Conservation (phyloP, 2,113 vertebrate species). For the Microtus pennsylvanicus region DNA sequence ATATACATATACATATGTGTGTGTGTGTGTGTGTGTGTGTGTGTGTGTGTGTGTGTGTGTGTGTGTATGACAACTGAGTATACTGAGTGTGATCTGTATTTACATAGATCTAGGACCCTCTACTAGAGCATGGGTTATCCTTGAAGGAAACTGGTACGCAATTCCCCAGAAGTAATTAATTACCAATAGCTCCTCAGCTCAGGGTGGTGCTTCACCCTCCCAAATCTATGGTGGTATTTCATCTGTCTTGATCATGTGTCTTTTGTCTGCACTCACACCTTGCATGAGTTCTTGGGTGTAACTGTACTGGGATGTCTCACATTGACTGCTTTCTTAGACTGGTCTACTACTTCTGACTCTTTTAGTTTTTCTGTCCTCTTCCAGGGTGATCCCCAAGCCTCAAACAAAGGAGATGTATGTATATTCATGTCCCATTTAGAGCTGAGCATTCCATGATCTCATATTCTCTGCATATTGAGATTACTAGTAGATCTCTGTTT, state of each 20-base stretch:
- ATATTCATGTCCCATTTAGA: neutral
- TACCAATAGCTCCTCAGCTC: neutral
- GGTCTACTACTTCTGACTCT: neutral
- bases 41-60: too few relatives aligned
- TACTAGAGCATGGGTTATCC: too few relatives aligned
- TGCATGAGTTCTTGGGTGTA: neutral
- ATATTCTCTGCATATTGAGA: neutral
- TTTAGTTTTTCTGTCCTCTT: neutral
- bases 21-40: too few relatives aligned
- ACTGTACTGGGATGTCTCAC: neutral
- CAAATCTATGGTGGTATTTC: neutral
- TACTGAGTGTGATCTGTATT: neutral
- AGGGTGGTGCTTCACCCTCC: neutral
- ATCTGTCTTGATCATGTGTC: neutral
- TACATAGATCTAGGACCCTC: neutral
- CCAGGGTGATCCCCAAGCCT: neutral
- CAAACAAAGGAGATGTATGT: neutral
- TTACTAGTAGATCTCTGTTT: neutral
- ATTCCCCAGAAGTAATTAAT: neutral
- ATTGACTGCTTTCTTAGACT: neutral
- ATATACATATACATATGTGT: too few relatives aligned
- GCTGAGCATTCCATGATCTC: neutral
- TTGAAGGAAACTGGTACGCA: too few relatives aligned
- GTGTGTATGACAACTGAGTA: neutral
- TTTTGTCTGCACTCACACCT: neutral